Evolutionary conservation across 2,888 invertebrate genomes (phyloP).

Genomic region (Drosophila meridiana): DNA sequence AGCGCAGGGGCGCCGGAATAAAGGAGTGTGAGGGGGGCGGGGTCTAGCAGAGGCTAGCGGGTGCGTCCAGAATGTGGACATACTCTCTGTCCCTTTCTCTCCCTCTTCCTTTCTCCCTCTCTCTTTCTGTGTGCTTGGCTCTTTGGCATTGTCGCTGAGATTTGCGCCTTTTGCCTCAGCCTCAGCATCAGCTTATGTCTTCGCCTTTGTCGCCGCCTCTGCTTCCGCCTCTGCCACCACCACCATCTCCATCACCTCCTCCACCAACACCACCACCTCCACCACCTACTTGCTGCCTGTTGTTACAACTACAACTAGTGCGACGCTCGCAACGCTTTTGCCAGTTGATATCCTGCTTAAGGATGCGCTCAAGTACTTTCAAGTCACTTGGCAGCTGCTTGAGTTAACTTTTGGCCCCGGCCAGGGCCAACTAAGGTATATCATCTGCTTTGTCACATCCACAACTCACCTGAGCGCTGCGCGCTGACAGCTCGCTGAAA

Average conservation of each 20-base stretch:
- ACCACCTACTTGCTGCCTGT: constrained; percentile 1
- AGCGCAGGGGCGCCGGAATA: background rate
- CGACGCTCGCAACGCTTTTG: constrained; percentile 63
- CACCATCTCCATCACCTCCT: background rate
- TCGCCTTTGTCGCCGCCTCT: background rate
- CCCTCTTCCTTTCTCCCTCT: background rate
- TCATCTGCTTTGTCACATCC: constrained; percentile 9
- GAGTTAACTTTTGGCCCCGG: constrained; percentile 70
- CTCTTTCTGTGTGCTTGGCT: constrained; percentile 31
- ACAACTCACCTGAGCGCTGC: background rate
- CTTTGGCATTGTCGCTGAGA: constrained; percentile 70
- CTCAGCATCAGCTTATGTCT: background rate
- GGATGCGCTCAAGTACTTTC: constrained; percentile 81
- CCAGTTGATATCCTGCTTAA: constrained; percentile 82
- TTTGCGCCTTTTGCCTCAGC: constrained; percentile 38
- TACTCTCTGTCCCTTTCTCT: constrained; percentile 4
- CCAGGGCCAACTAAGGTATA: constrained; percentile 21
- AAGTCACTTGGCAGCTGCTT: constrained; percentile 81
- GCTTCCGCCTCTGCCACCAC: too few species aligned
- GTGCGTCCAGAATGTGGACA: constrained; percentile 42
- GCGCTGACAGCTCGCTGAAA: constrained; percentile 56
- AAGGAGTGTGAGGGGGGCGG: background rate
- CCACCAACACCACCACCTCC: background rate
- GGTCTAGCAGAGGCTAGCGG: constrained; percentile 4
- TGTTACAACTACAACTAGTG: background rate